Percentiles rank a stretch among this genome's conserved stretches.
Conservation (phyloP, 2,888 invertebrate species). For the Silvanus unidentatus region DNA sequence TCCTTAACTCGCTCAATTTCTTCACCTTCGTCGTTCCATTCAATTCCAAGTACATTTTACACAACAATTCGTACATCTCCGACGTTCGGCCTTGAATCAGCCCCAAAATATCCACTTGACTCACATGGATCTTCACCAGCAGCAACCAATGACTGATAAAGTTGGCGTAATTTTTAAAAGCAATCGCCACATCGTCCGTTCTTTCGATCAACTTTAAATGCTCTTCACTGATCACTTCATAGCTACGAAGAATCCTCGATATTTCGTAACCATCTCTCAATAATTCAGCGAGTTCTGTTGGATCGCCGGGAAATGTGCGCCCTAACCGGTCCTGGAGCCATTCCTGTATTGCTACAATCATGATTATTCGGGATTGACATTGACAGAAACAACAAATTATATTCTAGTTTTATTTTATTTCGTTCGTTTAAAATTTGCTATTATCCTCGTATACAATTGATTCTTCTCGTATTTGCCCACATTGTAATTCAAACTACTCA, state of each 20-base stretch:
- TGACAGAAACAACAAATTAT: too few relatives aligned
- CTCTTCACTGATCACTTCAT: slow-evolving; percentile 54
- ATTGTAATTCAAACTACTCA: slow-evolving; percentile 78
- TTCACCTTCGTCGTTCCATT: slow-evolving; percentile 50
- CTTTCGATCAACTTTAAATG: slow-evolving; percentile 49
- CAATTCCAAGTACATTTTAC: slow-evolving; percentile 56
- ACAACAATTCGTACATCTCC: slow-evolving; percentile 53
- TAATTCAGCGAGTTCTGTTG: slow-evolving; percentile 51
- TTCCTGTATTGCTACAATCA: slow-evolving; percentile 56
- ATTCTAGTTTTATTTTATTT: too few relatives aligned
- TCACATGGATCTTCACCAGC: slow-evolving; percentile 44
- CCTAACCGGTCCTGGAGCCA: slow-evolving; percentile 57
- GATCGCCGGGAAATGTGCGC: slow-evolving; percentile 50
- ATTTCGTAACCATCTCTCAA: slow-evolving; percentile 56
- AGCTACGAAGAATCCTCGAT: slow-evolving; percentile 52
- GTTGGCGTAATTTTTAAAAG: slow-evolving; percentile 48
- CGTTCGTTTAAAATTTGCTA: slow-evolving; percentile 70
- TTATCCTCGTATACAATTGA: slow-evolving; percentile 76
- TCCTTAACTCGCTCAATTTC: slow-evolving; percentile 18
- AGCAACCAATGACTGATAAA: slow-evolving; percentile 50
- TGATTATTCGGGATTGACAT: slow-evolving; percentile 24
- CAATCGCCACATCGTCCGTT: slow-evolving; percentile 28
- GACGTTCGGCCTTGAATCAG: slow-evolving; percentile 46
- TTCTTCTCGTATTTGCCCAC: slow-evolving; percentile 60
- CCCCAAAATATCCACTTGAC: too few relatives aligned